Evolutionary conservation across 1,140 invertebrate species (phyloP), one percentile per base, ranked within the genome.

Genomic region (Eumaeus atala): DNA sequence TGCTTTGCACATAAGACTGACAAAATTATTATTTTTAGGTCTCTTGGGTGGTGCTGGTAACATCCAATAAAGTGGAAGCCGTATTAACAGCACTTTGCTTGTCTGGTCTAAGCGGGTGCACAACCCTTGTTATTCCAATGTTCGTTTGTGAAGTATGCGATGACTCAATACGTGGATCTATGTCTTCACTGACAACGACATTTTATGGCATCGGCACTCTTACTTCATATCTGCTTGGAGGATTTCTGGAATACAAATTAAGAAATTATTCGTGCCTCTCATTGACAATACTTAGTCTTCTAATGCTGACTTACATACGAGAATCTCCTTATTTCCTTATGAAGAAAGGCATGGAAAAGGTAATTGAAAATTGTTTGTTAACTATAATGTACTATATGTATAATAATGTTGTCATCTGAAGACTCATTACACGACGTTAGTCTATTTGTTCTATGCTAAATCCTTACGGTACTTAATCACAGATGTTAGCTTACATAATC

Each of bases 151-250:
- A 42, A 16, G 16, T 42, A 42, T 16, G 12, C 12, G 12, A 14
- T 8, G 40, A 42, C 12, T 16, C 14, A 16, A 42, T 42, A 16
- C 37, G 77, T 42, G 77, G 77, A 1, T 63, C 57, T 1, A 61
- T 79, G 70, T 71, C 72, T 10, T 56, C 72, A 11, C 48, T 61
- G 0, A 21, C 66, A 0, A 66, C 71, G 47, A 52, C 67, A 1
- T 74, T 72, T 56, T 66, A 63, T 38, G 64, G 62, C 0, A 28
- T 72, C 2, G 74, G 74, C 0, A 69, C 70, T 47, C 50, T 77
- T 6, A 7, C 73, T 0, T 74, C 74, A 0, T 74, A 72, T 36
- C 8, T 73, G 5, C 38, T 79, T 8, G 74, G 74, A 4, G 72
- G 73, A 0, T 59, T 38, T 5, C 42, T 74, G 55, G 56, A 52